phyloP scores from a whole-genome alignment of 2,888 invertebrate genomes.

The Chrysolina oricalcia region DNA sequence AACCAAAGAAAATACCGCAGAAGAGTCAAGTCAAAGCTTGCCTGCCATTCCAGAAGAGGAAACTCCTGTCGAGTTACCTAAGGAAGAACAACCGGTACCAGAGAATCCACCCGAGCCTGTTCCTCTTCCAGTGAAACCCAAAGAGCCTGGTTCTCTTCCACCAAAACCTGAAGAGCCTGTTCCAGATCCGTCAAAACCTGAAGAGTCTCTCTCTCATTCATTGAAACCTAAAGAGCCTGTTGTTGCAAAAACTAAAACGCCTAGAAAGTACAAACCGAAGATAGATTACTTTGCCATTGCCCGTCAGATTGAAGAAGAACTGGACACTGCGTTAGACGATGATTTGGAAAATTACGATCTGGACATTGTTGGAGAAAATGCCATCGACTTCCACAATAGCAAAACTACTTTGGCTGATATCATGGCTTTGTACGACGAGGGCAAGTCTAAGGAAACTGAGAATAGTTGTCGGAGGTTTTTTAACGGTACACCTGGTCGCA shows the following conservation, averaged over 20 bases:
- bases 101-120: conserved; percentile 22
- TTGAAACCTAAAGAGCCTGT: background rate
- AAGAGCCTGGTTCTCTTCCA: too few relatives aligned
- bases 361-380: conserved; percentile 65
- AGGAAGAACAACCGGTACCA: background rate
- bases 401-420: conserved; percentile 64
- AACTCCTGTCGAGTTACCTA: conserved; percentile 3
- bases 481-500: conserved; percentile 63
- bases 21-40: conserved; percentile 48
- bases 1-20: conserved; percentile 57
- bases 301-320: conserved; percentile 71
- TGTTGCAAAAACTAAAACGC: conserved; percentile 33
- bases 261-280: conserved; percentile 65
- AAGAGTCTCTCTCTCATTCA: background rate
- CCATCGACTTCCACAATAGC: conserved; percentile 63
- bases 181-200: background rate
- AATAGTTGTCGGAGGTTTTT: conserved; percentile 52
- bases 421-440: conserved; percentile 70
- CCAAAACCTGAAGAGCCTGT: background rate
- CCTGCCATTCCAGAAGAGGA: conserved; percentile 64
- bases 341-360: conserved; percentile 52
- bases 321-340: conserved; percentile 61
- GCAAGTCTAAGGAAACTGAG: conserved; percentile 67
- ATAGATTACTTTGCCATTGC: conserved; percentile 66
- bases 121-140: background rate